Base-by-base conservation (phyloP, 2,797 vertebrate genomes). In the Clarias fuscus region DNA sequence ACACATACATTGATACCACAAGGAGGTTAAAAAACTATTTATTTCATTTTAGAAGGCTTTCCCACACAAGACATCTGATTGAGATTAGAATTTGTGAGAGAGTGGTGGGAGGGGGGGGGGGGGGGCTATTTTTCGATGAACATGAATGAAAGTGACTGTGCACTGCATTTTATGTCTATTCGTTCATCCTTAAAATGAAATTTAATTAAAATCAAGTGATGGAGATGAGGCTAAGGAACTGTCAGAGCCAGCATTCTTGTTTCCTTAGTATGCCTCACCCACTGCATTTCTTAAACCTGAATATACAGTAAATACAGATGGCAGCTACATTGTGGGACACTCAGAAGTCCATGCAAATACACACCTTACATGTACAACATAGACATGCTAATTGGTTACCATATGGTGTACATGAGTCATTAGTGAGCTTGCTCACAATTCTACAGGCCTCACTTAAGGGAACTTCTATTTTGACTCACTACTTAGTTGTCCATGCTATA, bases 371-470 rank as follows among this genome's bases (percentile, higher is more conserved):
- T 79, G 58, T 24, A n/a, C 11, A 62, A 24, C 58, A 79, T 24
- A 7, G 30, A 30, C 24, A 65, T 27, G 15, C 61, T 43, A 81
- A 81, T 81, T 78, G 62, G 72, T 75, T 62, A 48, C 59, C 58
- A 20, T 17, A 24, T 48, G 40, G 24, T 56, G 20, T 77, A 58
- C 30, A 61, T 78, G 18, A 78, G 76, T 61, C 30, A 78, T 78
- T 5, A 10, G 75, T 64, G 30, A 81, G 43, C 64, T 84, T 84
- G 82, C 56, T 72, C 64, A 64, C 33, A 13, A 15, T 61, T 43
- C 82, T 79, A 15, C 59, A 87, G 82, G 81, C 73, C 76, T 77
- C n/a, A 59, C 71, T 86, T 40, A 6, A 72, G 48, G 61, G 30
- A 83, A 33, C 56, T 43, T 27, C 10, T 11, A 22, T 78, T 61